Evolutionary conservation across 2,113 vertebrate genomes (phyloP).

Genomic region (Neolamprologus ventralis): DNA sequence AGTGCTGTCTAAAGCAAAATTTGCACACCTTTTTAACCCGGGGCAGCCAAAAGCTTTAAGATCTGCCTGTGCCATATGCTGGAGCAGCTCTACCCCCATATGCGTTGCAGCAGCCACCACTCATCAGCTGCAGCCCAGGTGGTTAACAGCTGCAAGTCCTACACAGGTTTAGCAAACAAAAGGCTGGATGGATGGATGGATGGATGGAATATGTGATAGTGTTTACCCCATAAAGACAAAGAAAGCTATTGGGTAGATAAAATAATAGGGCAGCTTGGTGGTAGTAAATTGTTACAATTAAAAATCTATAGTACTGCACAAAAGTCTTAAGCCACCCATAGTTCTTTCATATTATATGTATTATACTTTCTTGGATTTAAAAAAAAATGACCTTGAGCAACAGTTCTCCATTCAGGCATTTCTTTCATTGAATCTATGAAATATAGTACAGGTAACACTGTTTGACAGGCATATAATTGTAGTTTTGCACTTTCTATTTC

Average conservation of each 20-base stretch:
- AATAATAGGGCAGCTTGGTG: neutral
- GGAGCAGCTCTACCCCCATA: neutral
- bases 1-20: slow-evolving; percentile 14
- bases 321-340: neutral
- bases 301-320: neutral
- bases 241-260: neutral
- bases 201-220: neutral
- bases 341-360: neutral
- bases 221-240: neutral
- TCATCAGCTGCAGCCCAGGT: neutral
- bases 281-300: neutral
- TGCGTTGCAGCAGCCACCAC: neutral
- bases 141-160: neutral
- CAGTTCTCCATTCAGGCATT: neutral
- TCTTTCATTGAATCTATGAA: neutral
- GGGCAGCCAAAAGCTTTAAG: neutral
- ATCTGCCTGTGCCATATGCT: neutral
- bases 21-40: neutral
- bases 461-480: neutral
- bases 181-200: neutral
- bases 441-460: neutral
- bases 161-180: neutral
- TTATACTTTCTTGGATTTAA: neutral
- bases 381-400: neutral
- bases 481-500: neutral